Conservation (phyloP, 1,140 invertebrate genomes). For the Bilobella aurantiaca region DNA sequence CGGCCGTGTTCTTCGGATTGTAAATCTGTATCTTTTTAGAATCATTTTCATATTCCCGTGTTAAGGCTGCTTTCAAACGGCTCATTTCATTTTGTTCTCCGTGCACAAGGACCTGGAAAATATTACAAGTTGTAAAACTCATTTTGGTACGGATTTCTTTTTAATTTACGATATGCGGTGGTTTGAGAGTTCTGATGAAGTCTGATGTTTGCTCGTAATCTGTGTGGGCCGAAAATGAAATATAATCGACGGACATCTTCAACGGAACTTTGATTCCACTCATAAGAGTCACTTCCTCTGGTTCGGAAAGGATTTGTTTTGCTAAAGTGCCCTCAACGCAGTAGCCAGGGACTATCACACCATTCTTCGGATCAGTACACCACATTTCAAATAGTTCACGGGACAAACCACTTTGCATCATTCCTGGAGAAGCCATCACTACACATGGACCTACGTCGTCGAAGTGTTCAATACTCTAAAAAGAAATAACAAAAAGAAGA, state of each 20-base stretch:
- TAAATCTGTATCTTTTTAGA: conserved; percentile 79
- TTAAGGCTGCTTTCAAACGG: conserved; percentile 81
- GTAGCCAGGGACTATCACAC: conserved; percentile 96
- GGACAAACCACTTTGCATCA: conserved; percentile 98
- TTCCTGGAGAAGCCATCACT: conserved; percentile 97
- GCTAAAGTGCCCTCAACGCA: conserved; percentile 98
- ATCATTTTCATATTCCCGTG: conserved; percentile 88
- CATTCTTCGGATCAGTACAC: conserved; percentile 96
- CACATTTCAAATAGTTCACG: conserved; percentile 96
- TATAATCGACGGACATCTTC: conserved; percentile 98
- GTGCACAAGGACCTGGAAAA: conserved; percentile 74
- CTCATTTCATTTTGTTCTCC: conserved; percentile 99
- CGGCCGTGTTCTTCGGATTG: conserved; percentile 91
- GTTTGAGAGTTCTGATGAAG: conserved; percentile 87
- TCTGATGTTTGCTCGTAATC: conserved; percentile 98
- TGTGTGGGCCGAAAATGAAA: conserved; percentile 98
- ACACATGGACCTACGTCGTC: conserved; percentile 99
- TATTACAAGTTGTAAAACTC: not conserved
- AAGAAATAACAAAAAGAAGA: conserved; percentile 5
- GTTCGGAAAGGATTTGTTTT: conserved; percentile 93
- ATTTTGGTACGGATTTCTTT: not conserved
- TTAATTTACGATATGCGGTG: conserved; percentile 74
- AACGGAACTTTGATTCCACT: conserved; percentile 88
- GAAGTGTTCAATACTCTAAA: conserved; percentile 93
- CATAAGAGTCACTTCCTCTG: conserved; percentile 92